Conservation (phyloP, 64 coral and sea anemone species). For the Catalaphyllia jardinei region DNA sequence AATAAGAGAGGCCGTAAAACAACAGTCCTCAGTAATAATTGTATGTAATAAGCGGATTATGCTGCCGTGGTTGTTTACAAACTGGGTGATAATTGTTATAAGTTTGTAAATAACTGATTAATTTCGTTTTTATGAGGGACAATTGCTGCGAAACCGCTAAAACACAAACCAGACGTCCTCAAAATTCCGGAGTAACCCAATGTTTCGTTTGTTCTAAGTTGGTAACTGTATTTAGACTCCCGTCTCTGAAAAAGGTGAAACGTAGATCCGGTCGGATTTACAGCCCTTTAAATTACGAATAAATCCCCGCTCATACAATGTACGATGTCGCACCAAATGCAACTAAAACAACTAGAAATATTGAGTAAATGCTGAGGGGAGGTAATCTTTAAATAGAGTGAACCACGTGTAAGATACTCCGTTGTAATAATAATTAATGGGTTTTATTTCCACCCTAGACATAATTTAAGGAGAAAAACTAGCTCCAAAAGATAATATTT, state of each 20-base stretch:
- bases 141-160: neutral
- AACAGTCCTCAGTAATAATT: neutral
- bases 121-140: neutral
- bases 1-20: neutral
- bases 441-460: neutral
- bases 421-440: neutral
- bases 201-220: too few relatives aligned
- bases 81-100: neutral
- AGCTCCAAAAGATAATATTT: too few relatives aligned
- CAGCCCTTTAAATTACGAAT: too few relatives aligned
- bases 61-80: neutral
- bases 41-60: neutral
- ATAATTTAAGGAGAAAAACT: neutral
- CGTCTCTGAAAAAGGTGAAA: too few relatives aligned
- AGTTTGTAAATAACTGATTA: neutral
- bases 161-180: too few relatives aligned
- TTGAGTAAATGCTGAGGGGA: too few relatives aligned
- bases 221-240: too few relatives aligned
- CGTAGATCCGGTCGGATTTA: too few relatives aligned
- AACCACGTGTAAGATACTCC: neutral
- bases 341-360: too few relatives aligned
- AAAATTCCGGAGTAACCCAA: too few relatives aligned
- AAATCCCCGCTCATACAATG: too few relatives aligned
- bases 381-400: neutral
- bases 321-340: too few relatives aligned